Conservation (phyloP, 2,888 invertebrate species). For the Hesperia comma region DNA sequence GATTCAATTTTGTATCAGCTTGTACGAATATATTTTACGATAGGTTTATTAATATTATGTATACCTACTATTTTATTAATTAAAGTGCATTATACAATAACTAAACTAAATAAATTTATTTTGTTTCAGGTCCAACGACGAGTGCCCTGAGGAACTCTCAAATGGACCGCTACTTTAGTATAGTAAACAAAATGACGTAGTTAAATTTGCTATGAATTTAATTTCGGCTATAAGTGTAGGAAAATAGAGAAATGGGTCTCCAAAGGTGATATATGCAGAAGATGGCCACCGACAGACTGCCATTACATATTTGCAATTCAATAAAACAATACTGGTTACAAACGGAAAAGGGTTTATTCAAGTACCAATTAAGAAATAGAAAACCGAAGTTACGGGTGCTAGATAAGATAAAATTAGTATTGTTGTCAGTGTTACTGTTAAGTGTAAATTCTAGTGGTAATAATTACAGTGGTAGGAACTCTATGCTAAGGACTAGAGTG, state of each 20-base stretch:
- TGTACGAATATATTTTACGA: too few relatives aligned
- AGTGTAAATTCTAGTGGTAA: conserved; percentile 68
- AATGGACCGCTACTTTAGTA: conserved; percentile 44
- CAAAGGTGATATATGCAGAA: conserved; percentile 78
- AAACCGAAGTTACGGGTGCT: conserved; percentile 49
- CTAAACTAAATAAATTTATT: conserved; percentile 37
- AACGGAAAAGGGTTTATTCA: conserved; percentile 39
- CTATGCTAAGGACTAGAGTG: conserved; percentile 90
- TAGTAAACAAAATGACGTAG: conserved; percentile 46
- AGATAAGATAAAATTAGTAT: conserved; percentile 61
- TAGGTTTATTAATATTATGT: too few relatives aligned
- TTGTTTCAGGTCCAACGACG: conserved; percentile 64
- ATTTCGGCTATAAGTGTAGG: conserved; percentile 41
- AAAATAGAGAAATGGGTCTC: conserved; percentile 71
- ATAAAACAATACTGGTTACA: conserved; percentile 71
- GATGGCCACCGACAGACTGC: conserved; percentile 77
- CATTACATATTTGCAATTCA: conserved; percentile 79
- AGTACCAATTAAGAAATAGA: conserved; percentile 23
- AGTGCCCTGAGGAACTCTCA: conserved; percentile 43
- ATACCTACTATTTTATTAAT: too few relatives aligned
- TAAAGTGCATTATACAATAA: too few relatives aligned
- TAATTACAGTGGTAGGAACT: conserved; percentile 82
- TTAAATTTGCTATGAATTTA: conserved; percentile 48
- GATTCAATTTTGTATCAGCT: too few relatives aligned
- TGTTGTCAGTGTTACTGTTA: conserved; percentile 65